Evolutionary conservation across 2,113 vertebrate species (phyloP), one percentile per base, ranked within the genome.

Genomic region (Zeus faber): DNA sequence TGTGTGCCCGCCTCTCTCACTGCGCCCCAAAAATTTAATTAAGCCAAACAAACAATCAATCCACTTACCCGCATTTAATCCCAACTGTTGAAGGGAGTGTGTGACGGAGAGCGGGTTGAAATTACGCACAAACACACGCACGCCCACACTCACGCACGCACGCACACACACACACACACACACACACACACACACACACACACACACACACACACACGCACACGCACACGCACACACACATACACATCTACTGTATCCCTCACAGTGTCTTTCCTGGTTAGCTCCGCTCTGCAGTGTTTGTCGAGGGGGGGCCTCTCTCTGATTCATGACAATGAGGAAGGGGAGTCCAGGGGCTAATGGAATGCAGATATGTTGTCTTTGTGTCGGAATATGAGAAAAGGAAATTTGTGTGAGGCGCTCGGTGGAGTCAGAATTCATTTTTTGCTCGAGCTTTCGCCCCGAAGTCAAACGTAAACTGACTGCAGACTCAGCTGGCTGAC

Each of bases 401-500:
- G 74, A 74, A 83, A 88, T 85, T 88, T 83, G 78, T 85, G 72
- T 81, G 82, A 82, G 67, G 79, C 68, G 70, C 83, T 87, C 79
- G 56, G 53, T 79, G n/a, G 57, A 80, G 79, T 86, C 84, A 82
- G 81, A 89, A 85, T 88, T 90, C 80, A 82, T 78, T 87, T 85
- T 82, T 85, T 86, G 80, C 82, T 77, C 59, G 44, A 81, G 74
- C 73, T 83, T 92, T 87, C 86, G 81, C 85, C 89, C 90, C 65
- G 84, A 68, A 90, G 86, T 82, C 85, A 84, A 85, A 86, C 79
- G 72, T 70, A 76, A 81, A 83, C 78, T 82, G 83, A 87, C 83
- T 85, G 83, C 83, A 87, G 85, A 85, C 85, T 87, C 83, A 87
- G 85, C 83, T 87, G 85, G 85, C 83, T 84, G 83, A 84, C 80